Conservation (phyloP, 2,113 vertebrate species). For the Psephotus haematonotus region DNA sequence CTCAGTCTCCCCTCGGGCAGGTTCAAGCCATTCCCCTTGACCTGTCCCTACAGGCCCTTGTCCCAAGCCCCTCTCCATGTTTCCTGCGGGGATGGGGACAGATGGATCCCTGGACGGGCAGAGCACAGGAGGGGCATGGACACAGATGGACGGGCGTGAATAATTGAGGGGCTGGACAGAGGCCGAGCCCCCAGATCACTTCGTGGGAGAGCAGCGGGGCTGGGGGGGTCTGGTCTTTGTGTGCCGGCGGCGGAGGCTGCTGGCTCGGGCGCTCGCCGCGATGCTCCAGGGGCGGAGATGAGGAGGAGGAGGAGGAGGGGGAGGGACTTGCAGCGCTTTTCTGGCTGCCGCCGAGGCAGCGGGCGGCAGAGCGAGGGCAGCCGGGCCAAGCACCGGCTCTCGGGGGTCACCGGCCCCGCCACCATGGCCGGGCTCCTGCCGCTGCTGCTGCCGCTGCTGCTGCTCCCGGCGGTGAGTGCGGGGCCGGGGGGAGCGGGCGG, state of each 20-base stretch:
- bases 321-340: not conserved
- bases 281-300: not conserved
- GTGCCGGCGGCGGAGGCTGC: not conserved
- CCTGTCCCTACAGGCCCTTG: too few species aligned
- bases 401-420: not conserved
- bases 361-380: constrained; percentile 40
- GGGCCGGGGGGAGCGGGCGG: not conserved
- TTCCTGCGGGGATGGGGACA: not conserved
- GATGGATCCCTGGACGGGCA: not conserved
- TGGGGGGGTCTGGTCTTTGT: not conserved
- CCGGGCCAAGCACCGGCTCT: not conserved
- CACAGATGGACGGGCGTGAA: rapidly evolving
- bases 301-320: not conserved
- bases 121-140: too few species aligned
- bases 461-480: constrained; percentile 36
- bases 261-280: not conserved
- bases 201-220: not conserved
- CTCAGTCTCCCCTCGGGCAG: too few species aligned
- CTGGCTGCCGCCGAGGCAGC: not conserved
- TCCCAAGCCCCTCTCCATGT: too few species aligned
- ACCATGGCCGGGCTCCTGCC: constrained; percentile 42
- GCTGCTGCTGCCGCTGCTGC: constrained; percentile 23
- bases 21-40: too few species aligned
- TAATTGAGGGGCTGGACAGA: not conserved
- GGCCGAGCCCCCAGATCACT: not conserved